Evolutionary conservation across 2,113 vertebrate genomes (phyloP).

Genomic region (Oreochromis niloticus): DNA sequence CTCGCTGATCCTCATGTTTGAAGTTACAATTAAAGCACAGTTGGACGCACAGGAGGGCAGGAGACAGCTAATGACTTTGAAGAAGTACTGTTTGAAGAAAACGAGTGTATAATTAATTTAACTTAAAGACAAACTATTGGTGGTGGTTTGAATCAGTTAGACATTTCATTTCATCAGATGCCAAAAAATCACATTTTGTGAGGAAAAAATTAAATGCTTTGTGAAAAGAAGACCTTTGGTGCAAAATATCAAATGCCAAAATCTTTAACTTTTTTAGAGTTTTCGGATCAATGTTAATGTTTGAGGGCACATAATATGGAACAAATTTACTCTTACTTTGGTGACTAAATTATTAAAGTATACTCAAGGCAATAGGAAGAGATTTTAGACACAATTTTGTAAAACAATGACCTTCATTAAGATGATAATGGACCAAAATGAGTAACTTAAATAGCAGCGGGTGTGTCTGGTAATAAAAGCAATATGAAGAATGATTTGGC

Average conservation of each 20-base stretch:
- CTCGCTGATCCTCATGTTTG: not conserved
- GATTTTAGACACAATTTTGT: not conserved
- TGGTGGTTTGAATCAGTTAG: not conserved
- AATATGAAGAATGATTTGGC: not conserved
- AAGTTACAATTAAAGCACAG: not conserved
- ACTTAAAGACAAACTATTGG: not conserved
- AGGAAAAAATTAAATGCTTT: not conserved
- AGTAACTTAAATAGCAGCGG: not conserved
- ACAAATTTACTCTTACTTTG: not conserved
- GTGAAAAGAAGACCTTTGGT: not conserved
- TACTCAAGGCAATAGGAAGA: not conserved
- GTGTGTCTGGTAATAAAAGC: not conserved
- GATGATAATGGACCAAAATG: not conserved
- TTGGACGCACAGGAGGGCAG: accelerated
- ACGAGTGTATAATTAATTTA: not conserved
- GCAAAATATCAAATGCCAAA: not conserved
- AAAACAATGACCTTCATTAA: not conserved
- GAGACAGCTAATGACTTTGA: not conserved
- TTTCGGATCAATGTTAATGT: accelerated
- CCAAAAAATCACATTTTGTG: not conserved
- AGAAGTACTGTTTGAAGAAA: not conserved
- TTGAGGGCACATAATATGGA: not conserved
- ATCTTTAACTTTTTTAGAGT: not conserved
- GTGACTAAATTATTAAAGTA: not conserved
- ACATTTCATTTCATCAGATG: not conserved